Conservation (phyloP, 2,113 vertebrate genomes). For the Myodes glareolus region DNA sequence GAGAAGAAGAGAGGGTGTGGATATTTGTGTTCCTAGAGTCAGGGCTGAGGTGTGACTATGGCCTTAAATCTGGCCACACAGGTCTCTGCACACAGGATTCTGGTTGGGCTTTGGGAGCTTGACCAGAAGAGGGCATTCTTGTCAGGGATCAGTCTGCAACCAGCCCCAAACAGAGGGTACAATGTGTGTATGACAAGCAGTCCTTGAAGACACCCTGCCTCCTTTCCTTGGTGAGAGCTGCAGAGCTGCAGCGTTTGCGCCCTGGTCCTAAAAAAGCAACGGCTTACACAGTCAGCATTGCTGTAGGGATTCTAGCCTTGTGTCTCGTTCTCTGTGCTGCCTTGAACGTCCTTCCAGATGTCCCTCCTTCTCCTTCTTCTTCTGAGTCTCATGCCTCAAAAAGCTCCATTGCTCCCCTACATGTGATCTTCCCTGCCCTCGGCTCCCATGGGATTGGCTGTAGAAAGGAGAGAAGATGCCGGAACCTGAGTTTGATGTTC, state of each 20-base stretch:
- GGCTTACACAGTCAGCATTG: neutral
- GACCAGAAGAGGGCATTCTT: conserved; percentile 89
- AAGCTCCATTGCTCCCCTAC: rapidly evolving
- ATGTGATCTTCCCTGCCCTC: neutral
- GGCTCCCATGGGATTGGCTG: rapidly evolving
- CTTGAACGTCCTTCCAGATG: neutral
- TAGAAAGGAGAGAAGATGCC: neutral
- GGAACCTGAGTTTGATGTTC: rapidly evolving
- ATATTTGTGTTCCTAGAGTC: conserved; percentile 60
- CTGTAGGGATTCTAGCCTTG: neutral
- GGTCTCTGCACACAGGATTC: conserved; percentile 65
- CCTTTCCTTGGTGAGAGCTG: neutral
- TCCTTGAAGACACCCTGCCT: neutral
- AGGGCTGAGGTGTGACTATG: neutral
- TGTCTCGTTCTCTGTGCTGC: neutral
- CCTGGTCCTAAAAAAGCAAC: neutral
- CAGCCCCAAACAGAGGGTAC: conserved; percentile 37
- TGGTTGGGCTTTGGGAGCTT: conserved; percentile 67
- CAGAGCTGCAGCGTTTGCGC: neutral
- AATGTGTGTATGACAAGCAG: neutral
- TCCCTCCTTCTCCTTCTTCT: neutral
- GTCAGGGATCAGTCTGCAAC: conserved; percentile 67
- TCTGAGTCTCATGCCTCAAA: neutral
- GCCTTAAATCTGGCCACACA: neutral
- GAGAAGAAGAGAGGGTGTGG: neutral